Conservation (phyloP, 53 echinoderm and acorn worm species). For the Patiria pectinifera region DNA sequence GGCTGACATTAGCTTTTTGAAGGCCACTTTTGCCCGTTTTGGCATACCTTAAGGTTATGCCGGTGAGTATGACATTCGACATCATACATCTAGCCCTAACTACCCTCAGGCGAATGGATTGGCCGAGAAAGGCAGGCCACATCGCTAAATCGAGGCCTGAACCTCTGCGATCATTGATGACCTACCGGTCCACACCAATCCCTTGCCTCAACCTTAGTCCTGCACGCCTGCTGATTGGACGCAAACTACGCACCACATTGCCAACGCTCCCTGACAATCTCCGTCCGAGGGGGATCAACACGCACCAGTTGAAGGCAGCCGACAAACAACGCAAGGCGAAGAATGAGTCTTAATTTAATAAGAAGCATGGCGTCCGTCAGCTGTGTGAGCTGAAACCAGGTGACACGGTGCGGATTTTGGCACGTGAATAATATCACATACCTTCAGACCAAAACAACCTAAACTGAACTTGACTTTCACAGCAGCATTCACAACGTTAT, state of each 20-base stretch:
- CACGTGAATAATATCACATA: constrained; percentile 20
- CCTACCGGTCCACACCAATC: constrained; percentile 43
- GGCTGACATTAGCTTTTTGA: constrained; percentile 27
- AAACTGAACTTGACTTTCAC: too few species aligned
- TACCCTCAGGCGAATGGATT: constrained; percentile 43
- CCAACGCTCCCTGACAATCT: constrained; percentile 18
- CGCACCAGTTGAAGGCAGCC: background rate
- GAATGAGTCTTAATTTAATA: constrained; percentile 27
- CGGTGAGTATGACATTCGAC: constrained; percentile 19
- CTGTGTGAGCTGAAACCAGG: constrained; percentile 33
- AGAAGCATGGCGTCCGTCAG: constrained; percentile 36
- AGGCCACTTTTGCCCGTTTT: constrained; percentile 14
- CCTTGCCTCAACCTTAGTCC: constrained; percentile 31
- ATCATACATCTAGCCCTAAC: constrained; percentile 42
- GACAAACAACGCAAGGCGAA: constrained; percentile 14
- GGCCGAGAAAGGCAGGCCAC: constrained; percentile 52
- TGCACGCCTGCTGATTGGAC: constrained; percentile 37
- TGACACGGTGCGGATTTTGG: constrained; percentile 30
- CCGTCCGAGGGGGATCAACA: background rate
- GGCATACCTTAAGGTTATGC: background rate
- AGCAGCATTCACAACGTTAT: too few species aligned
- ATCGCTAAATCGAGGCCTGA: constrained; percentile 26
- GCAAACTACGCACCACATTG: too few species aligned
- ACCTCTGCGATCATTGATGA: constrained; percentile 44
- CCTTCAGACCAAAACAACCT: too few species aligned